phyloP scores from a whole-genome alignment of 1,140 invertebrate genomes.

The Drosophila lini region DNA sequence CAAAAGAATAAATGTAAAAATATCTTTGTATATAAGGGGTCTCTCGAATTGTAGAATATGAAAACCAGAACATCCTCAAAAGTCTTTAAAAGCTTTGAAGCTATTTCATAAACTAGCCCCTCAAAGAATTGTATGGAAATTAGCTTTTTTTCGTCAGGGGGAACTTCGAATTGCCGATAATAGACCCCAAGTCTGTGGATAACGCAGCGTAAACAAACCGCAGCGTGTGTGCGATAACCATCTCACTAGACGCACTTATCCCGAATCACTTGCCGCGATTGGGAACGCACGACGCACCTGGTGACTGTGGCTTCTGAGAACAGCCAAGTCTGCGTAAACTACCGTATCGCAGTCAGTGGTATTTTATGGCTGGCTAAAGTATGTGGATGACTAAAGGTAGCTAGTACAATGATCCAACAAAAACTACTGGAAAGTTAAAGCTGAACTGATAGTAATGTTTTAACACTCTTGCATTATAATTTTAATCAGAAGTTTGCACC shows the following conservation, averaged over 20 bases:
- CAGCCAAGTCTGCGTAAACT: not conserved
- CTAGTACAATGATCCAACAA: not conserved
- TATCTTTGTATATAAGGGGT: too few species aligned
- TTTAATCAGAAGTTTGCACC: too few species aligned
- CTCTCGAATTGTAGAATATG: not conserved
- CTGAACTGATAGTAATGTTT: slow-evolving; percentile 2
- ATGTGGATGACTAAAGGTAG: slow-evolving; percentile 1
- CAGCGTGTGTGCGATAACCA: slow-evolving; percentile 16
- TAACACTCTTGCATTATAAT: too few species aligned
- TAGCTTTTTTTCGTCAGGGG: not conserved
- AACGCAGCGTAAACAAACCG: slow-evolving; percentile 19
- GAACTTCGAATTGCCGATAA: slow-evolving; percentile 6
- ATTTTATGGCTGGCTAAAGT: slow-evolving; percentile 6
- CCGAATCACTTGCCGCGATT: slow-evolving; percentile 1
- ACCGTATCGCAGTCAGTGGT: slow-evolving; percentile 13
- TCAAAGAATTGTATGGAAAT: not conserved
- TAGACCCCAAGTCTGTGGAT: not conserved
- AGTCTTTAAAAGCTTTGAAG: not conserved
- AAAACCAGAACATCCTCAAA: not conserved
- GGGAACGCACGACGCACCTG: not conserved
- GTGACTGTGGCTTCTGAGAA: not conserved
- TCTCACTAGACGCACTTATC: not conserved
- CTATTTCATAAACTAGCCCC: not conserved
- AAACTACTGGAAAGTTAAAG: not conserved
- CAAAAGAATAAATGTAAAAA: too few species aligned